These are phyloP conservation scores for Coregonus clupeaformis DNA, from an alignment of 2,113 vertebrate genomes.

Conservation along the genomic window DNA sequence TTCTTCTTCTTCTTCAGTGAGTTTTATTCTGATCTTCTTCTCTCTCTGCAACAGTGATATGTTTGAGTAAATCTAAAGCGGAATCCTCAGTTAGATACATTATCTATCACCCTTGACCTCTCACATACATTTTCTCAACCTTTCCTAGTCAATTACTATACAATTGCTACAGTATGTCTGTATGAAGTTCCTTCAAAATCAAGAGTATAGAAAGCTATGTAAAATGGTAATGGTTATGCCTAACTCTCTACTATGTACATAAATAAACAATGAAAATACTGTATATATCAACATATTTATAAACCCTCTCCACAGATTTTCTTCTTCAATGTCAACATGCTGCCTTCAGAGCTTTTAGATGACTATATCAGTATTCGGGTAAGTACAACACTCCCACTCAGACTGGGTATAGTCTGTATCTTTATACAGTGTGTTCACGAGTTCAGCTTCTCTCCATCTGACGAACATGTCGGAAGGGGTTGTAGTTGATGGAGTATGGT, in stretches of 20 bases:
- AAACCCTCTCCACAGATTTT: constrained; percentile 77
- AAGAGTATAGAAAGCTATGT: too few relatives aligned
- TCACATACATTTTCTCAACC: too few relatives aligned
- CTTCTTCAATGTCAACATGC: constrained; percentile 94
- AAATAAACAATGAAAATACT: neutral
- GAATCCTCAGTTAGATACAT: neutral
- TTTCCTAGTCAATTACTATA: too few relatives aligned
- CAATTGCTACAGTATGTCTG: too few relatives aligned
- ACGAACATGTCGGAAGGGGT: too few relatives aligned
- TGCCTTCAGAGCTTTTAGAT: constrained; percentile 88
- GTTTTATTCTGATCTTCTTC: neutral
- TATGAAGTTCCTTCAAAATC: too few relatives aligned
- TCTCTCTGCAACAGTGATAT: neutral
- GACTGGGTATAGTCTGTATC: too few relatives aligned
- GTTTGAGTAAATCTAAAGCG: too few relatives aligned
- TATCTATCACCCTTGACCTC: neutral
- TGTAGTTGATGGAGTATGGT: too few relatives aligned
- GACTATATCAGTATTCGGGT: constrained; percentile 88
- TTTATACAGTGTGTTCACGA: too few relatives aligned
- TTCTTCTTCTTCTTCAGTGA: neutral
- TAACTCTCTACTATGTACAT: neutral
- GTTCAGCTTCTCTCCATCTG: too few relatives aligned
- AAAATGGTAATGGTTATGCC: too few relatives aligned
- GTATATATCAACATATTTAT: neutral
- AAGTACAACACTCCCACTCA: constrained; percentile 43